Base-by-base conservation (phyloP, 2,888 invertebrate genomes). In the Baronia brevicornis region DNA sequence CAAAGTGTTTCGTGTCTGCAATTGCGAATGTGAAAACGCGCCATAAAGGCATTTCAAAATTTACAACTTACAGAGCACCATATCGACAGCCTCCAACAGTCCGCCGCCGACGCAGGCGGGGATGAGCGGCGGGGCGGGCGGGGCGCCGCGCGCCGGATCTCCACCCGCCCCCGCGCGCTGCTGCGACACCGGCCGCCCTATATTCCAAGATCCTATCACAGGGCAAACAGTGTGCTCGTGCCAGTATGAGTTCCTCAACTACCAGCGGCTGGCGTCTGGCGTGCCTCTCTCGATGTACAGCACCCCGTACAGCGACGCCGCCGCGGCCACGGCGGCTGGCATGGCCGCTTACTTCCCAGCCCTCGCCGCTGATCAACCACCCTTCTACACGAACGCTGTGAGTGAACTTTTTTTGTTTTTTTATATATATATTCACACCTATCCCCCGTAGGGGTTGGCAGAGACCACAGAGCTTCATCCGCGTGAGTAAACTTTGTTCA, bases 161-260 rank as follows among this genome's bases (percentile, higher is more conserved):
- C 75, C 86, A 24, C 70, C 84, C 33, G 78, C 87, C 38, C 68
- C 88, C 34, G 84, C 88, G 47, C 80, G 94, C 56, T 95, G 96
- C 86, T 95, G 96, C 85, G 95, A 96, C 86, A 94, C 95, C 47
- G 96, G 96, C 48, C 89, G 96, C 59, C 92, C 95, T 44, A 90
- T 96, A 68, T 94, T 94, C 85, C 94, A 94, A 65, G 95, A 95
- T 78, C 95, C 95, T 23, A 87, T 94, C 51, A 93, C 94, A 50
- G 94, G 95, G 33, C 94, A 94, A 77, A 93, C 92, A 34, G 91
- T 95, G 44, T 95, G 95, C 84, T 94, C 94, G 56, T 95, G 95
- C 78, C 95, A 95, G 75, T 94, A 94, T 84, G 94, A 94, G 82
- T 89, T 95, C 54, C 88, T 95, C 57, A 90, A 90, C 79, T 93